Evolutionary conservation across 1,140 invertebrate genomes (phyloP), one percentile per base, ranked within the genome.

Genomic region (Monochamus saltuarius): DNA sequence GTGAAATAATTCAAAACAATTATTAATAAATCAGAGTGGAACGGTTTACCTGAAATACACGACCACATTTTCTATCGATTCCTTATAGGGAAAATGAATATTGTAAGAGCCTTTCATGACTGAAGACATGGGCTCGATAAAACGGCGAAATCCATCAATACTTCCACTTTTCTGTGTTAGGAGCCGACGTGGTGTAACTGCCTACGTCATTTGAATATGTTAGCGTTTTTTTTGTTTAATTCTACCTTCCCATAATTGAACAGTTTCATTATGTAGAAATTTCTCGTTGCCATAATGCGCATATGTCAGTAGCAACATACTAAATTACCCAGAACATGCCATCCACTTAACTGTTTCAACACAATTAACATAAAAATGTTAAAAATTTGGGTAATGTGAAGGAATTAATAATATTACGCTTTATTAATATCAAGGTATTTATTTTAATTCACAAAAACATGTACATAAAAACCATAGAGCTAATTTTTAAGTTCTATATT

Each of bases 1-100:
- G 58, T 64, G 62, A 66, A 62, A 64, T 69, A 66, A 66, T 62
- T 63, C 63, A 64, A 62, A 64, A 66, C 64, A 68, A 66, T 66
- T 66, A 66, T 66, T 66, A 66, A 66, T 66, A 66, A 66, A 68
- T 66, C 64, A 66, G 22, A 29, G 53, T 49, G 53, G 56, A 57
- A 62, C 46, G 45, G 55, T 50, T 59, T 55, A 58, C 50, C 37
- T 60, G 22, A 29, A 29, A 57, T 36, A 50, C 47, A 57, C 39
- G 51, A 62, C 40, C 34, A 17, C 47, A 47, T 37, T 52, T 59
- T 51, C 57, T 52, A 59, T 57, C 29, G 46, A 55, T 46, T 62
- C 59, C 59, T 61, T 61, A 61, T 61, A 56, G 34, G 43, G 45
- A 52, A 38, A 29, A 37, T 60, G 46, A 60, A 60, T 54, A 54